Evolutionary conservation across 2,113 vertebrate genomes (phyloP), one percentile per base, ranked within the genome.

Genomic region (Elanus axillaris): DNA sequence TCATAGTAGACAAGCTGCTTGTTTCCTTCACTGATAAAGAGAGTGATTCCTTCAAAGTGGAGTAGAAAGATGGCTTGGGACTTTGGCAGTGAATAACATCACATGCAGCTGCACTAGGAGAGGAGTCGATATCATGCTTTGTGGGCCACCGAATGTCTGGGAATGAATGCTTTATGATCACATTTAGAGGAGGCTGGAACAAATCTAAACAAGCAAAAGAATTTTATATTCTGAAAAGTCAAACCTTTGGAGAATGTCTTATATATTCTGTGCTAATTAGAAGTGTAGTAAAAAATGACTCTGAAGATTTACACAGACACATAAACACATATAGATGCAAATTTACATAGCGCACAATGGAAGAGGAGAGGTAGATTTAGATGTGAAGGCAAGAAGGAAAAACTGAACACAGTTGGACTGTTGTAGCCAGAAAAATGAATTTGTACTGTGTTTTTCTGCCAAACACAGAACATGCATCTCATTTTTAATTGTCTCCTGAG

Each of bases 11-110:
- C 92, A 97, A 97, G 96, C 26, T 62, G 86, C 63, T 95, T 76
- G 92, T 96, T 98, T 96, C 94, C 96, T 96, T 94, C 43, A 9
- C 92, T 83, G 93, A 94, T 96, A 94, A 97, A 97, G 94, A 92
- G 86, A 94, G 93, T 9, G 62, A 89, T 85, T 93, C 86, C 76
- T 75, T 87, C 66, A 23, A 86, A 88, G 82, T 76, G 71, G 64
- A 80, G 82, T 14, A 90, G 88, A 64, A 93, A 87, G 48, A 47
- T 87, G 86, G 56, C 68, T 68, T 52, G 64, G 78, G 78, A 84
- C 93, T 87, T n/a, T 29, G 42, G 38, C 95, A 76, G 67, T 79
- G 40, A 91, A 45, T 55, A 66, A 16, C 66, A 91, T 62, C 94
- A n/a, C 77, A 64, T 3, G 0, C 7, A 21, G 63, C 69, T 52